Percentiles rank a stretch among this genome's conserved stretches.
These are phyloP conservation scores for Anolis apletophallus DNA, from an alignment of 2,797 vertebrate genomes.

Conservation along the genomic window DNA sequence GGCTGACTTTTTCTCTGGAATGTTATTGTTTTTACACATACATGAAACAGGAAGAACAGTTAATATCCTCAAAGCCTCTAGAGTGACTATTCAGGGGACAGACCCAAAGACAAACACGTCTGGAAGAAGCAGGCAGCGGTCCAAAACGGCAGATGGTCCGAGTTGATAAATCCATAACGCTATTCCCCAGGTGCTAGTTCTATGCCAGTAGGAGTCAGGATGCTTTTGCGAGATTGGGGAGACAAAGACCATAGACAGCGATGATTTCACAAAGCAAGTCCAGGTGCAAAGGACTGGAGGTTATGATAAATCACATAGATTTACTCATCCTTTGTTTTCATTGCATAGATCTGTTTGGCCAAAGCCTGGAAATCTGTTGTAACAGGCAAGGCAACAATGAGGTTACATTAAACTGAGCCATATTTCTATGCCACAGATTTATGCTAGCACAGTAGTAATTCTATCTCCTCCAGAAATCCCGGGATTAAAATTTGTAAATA, in stretches of 20 bases:
- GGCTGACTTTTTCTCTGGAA: slow-evolving; percentile 13
- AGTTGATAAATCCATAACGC: slow-evolving; percentile 15
- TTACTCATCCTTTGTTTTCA: not conserved
- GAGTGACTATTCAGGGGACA: not conserved
- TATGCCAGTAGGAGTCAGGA: accelerated
- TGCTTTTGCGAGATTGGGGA: not conserved
- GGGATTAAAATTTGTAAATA: not conserved
- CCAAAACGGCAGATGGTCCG: slow-evolving; percentile 33
- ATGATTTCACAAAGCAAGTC: not conserved
- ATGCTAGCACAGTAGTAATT: not conserved
- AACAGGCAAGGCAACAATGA: not conserved
- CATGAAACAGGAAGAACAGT: slow-evolving; percentile 35
- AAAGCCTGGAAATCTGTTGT: not conserved
- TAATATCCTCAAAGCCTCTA: slow-evolving; percentile 5
- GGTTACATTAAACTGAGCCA: not conserved
- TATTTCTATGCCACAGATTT: not conserved
- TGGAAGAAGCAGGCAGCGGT: slow-evolving; percentile 33
- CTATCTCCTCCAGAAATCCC: not conserved
- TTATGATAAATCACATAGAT: not conserved
- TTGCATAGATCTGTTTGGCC: not conserved
- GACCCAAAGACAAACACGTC: slow-evolving; percentile 11
- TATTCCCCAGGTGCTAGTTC: slow-evolving; percentile 22
- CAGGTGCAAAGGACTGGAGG: not conserved
- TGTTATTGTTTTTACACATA: slow-evolving; percentile 23
- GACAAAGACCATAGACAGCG: not conserved